A percentile compares a stretch with the other conserved stretches of the same genome.
Evolutionary conservation across 2,888 invertebrate genomes (phyloP).

Genomic region (Melikaiella ostensackeni): DNA sequence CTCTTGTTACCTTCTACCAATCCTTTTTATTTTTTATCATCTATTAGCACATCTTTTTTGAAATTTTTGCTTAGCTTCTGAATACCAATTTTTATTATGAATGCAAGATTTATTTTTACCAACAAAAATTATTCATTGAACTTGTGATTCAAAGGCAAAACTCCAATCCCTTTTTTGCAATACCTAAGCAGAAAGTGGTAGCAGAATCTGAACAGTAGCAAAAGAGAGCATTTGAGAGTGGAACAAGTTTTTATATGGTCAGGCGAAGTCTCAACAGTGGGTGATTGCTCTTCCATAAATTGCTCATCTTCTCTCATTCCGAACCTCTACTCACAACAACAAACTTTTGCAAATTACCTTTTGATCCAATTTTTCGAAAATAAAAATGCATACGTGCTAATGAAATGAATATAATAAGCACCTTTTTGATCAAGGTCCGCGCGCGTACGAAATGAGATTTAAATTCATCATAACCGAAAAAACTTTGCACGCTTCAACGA

Average conservation of each 20-base stretch:
- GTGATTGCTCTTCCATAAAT: conserved; percentile 9
- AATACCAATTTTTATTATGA: not conserved
- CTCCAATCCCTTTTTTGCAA: not conserved
- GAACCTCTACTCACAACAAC: not conserved
- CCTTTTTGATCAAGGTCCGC: not conserved
- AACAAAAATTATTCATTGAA: not conserved
- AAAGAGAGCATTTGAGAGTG: conserved; percentile 1
- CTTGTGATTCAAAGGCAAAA: not conserved
- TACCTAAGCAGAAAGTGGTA: conserved; percentile 11
- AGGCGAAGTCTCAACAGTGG: not conserved
- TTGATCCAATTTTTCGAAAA: conserved; percentile 20
- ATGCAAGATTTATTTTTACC: not conserved
- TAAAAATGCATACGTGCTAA: not conserved
- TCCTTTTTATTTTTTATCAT: not conserved
- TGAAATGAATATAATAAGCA: conserved; percentile 19
- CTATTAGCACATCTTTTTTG: not conserved
- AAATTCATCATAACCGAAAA: conserved; percentile 29
- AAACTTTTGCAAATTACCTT: conserved; percentile 7
- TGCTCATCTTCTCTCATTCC: conserved; percentile 1
- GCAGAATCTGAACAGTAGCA: conserved; percentile 2
- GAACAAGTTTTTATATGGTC: conserved; percentile 15
- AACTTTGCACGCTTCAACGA: conserved; percentile 8
- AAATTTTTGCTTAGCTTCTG: not conserved
- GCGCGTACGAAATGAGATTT: conserved; percentile 20
- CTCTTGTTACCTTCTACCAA: not conserved